Percentiles rank a stretch among this genome's conserved stretches.
These are phyloP conservation scores for Plotosus lineatus DNA, from an alignment of 2,113 vertebrate genomes.

Conservation along the genomic window DNA sequence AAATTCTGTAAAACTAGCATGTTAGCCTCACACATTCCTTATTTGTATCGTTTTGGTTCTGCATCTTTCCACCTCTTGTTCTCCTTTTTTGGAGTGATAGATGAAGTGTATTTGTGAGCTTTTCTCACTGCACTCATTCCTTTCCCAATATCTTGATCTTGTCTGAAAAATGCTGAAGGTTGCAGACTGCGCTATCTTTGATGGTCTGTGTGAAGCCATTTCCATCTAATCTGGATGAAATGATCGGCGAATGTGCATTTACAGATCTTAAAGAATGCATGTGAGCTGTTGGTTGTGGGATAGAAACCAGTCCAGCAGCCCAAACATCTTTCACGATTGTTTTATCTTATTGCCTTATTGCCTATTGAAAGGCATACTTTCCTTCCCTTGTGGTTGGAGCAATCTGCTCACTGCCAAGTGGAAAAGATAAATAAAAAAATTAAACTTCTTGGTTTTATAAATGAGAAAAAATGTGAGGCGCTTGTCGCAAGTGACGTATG, in stretches of 20 bases:
- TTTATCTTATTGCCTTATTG: background rate
- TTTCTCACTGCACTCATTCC: no score
- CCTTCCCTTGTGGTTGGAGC: background rate
- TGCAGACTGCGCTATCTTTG: background rate
- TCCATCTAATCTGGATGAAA: background rate
- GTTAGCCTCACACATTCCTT: background rate
- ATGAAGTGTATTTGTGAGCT: no score
- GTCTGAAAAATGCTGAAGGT: no score
- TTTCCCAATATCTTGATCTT: no score
- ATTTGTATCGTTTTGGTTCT: background rate
- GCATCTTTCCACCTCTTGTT: background rate
- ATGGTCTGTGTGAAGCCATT: background rate
- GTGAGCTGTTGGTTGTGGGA: background rate
- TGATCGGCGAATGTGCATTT: background rate
- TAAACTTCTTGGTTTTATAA: background rate
- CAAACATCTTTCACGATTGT: background rate
- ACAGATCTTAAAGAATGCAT: background rate
- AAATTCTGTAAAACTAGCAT: background rate
- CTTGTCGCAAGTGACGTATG: no score
- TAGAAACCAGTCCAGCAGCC: background rate
- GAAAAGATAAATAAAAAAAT: background rate
- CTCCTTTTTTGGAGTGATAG: background rate
- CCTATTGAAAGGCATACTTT: background rate
- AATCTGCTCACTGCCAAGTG: background rate
- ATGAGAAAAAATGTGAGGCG: background rate